Evolutionary conservation across 37 sponge, comb jelly and placozoan genomes (phyloP), one percentile per base, ranked within the genome.

Genomic region (Trichoplax adhaerens): DNA sequence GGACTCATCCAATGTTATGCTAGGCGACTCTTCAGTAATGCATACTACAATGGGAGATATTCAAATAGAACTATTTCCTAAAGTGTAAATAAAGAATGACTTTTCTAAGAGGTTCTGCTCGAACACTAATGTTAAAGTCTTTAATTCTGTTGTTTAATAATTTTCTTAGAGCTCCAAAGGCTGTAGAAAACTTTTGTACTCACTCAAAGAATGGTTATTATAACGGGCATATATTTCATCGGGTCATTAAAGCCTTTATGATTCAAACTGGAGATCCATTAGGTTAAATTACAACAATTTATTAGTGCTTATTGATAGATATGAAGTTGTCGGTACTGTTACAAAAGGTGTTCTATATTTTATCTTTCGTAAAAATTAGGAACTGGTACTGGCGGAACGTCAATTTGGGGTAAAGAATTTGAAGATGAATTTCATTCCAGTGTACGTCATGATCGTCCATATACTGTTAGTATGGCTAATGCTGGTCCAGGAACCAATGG

Each of bases 101-200:
- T 29, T 29, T 29, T 29, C 29, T 29, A 29, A 29, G 29, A 29
- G 29, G 29, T 29, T 29, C 29, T 29, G 29, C 29, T 29, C 29
- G 29, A 29, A 29, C 29, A 29, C 29, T 29, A 29, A 29, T 29
- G 29, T 29, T 29, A 29, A 29, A 29, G 29, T 29, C 29, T 0
- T 29, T 29, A 29, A 29, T 6, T 10, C 48, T 67, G 62, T 60
- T 60, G 12, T 12, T 60, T 60, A 12, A 3, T 7, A 63, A 48
- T 59, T 57, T 7, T 58, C 4, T 49, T 10, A 88, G 90, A 52
- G 87, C 91, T 58, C 90, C 96, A 1, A 86, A 90, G 69, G 78
- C 96, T 51, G 96, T 94, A 52, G 96, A 94, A 82, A 94, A 94
- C 81, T 94, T 94, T 78, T 87, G 88, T 68, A 86, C 88, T 10